These are phyloP conservation scores for Dermolepida albohirtum DNA, from an alignment of 2,888 invertebrate species.

Conservation along the genomic window DNA sequence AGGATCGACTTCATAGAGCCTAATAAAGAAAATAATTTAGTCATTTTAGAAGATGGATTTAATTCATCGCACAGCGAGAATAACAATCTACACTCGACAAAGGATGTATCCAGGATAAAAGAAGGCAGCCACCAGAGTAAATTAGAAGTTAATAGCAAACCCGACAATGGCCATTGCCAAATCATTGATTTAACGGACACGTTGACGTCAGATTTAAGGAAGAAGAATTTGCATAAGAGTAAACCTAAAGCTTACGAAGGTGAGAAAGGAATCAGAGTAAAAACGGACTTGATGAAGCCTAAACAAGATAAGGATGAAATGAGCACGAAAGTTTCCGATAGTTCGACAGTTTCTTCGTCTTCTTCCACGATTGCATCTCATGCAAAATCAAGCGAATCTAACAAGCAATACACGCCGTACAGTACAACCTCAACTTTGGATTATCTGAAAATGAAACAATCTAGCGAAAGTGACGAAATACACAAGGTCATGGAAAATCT, in stretches of 20 bases:
- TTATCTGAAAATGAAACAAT: conserved; percentile 40
- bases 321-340: conserved; percentile 45
- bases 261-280: conserved; percentile 29
- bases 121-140: conserved; percentile 13
- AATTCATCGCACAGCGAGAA: conserved; percentile 17
- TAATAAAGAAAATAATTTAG: conserved; percentile 35
- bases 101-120: conserved; percentile 4
- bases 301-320: conserved; percentile 32
- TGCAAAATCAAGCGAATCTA: conserved; percentile 19
- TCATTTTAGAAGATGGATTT: conserved; percentile 41
- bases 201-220: conserved; percentile 42
- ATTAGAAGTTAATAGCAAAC: conserved; percentile 11
- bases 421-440: conserved; percentile 42
- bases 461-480: conserved; percentile 61
- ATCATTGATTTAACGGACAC: conserved; percentile 59
- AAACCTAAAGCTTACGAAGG: conserved; percentile 51
- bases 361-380: conserved; percentile 15
- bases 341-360: conserved; percentile 37
- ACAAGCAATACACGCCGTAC: conserved; percentile 22
- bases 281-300: conserved; percentile 39
- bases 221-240: conserved; percentile 51
- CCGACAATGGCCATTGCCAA: conserved; percentile 56
- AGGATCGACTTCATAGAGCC: conserved; percentile 36
- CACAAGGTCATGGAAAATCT: conserved; percentile 66
- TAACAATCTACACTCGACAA: conserved; percentile 11